Conservation (phyloP, 2,113 vertebrate genomes). For the Prolemur simus region DNA sequence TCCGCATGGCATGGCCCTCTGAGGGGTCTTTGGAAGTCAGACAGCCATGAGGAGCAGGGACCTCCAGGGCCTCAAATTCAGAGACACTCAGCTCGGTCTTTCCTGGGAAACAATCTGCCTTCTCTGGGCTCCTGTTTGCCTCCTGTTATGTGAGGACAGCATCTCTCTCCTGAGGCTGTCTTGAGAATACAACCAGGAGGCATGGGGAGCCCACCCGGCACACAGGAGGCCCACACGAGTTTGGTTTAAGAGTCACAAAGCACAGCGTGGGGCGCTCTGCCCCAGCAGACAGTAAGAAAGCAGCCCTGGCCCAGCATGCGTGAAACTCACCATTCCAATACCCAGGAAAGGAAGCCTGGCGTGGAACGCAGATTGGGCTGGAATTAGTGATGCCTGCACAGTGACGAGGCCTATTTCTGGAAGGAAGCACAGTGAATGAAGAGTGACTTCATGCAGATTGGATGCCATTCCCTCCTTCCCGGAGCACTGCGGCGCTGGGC, state of each 20-base stretch:
- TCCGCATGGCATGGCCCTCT: fast-evolving
- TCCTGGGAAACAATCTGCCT: fast-evolving
- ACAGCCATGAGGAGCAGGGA: fast-evolving
- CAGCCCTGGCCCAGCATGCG: fast-evolving
- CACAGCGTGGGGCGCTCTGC: fast-evolving
- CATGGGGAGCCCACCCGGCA: fast-evolving
- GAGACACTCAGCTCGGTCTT: fast-evolving
- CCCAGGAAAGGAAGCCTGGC: neutral
- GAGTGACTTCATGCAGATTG: conserved; percentile 58
- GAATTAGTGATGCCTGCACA: neutral
- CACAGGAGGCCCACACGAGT: fast-evolving
- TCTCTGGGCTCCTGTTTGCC: neutral
- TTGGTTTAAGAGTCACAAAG: neutral
- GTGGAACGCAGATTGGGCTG: neutral
- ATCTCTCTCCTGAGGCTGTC: neutral
- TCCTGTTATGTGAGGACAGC: fast-evolving
- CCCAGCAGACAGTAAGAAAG: neutral
- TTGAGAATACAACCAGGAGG: neutral
- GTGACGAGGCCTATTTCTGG: conserved; percentile 70
- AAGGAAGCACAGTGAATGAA: conserved; percentile 61
- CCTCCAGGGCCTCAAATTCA: fast-evolving
- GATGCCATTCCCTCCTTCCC: neutral
- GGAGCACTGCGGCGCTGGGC: conserved; percentile 32
- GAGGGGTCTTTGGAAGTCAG: fast-evolving
- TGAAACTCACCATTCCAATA: fast-evolving